Conservation (phyloP, 1,140 invertebrate genomes). For the Drosophila nannoptera region DNA sequence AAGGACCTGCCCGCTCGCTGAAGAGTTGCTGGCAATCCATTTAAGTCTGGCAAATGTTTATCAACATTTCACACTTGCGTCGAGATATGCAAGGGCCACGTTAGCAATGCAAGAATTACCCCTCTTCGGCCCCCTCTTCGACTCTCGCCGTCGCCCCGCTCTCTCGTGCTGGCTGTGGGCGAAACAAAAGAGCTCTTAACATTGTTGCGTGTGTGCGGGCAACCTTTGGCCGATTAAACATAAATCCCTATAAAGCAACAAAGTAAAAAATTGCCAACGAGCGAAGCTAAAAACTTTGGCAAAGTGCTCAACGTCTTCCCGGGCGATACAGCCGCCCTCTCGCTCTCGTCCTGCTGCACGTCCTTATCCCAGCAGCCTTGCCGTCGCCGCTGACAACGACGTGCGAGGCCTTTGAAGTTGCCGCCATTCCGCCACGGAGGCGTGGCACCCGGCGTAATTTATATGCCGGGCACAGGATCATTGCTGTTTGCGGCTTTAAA, state of each 20-base stretch:
- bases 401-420: constrained; percentile 68
- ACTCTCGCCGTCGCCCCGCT: neutral
- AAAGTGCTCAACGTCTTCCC: constrained; percentile 65
- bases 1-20: neutral
- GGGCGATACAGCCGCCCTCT: neutral
- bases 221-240: constrained; percentile 76
- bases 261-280: constrained; percentile 76
- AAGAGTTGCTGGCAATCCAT: constrained; percentile 27
- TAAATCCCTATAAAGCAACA: constrained; percentile 76
- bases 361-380: constrained; percentile 37
- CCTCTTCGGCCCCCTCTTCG: neutral
- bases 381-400: constrained; percentile 49
- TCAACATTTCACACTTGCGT: constrained; percentile 42
- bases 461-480: constrained; percentile 75
- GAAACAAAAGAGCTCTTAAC: constrained; percentile 66
- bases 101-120: constrained; percentile 31
- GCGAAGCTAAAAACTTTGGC: constrained; percentile 74
- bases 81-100: constrained; percentile 45
- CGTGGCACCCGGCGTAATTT: constrained; percentile 50
- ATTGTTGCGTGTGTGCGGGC: constrained; percentile 38
- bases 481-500: constrained; percentile 74
- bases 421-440: constrained; percentile 19
- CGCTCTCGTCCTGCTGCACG: constrained; percentile 3
- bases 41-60: constrained; percentile 42
- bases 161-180: constrained; percentile 16